Conservation (phyloP, 2,888 invertebrate genomes). For the Argyra leucocephala region DNA sequence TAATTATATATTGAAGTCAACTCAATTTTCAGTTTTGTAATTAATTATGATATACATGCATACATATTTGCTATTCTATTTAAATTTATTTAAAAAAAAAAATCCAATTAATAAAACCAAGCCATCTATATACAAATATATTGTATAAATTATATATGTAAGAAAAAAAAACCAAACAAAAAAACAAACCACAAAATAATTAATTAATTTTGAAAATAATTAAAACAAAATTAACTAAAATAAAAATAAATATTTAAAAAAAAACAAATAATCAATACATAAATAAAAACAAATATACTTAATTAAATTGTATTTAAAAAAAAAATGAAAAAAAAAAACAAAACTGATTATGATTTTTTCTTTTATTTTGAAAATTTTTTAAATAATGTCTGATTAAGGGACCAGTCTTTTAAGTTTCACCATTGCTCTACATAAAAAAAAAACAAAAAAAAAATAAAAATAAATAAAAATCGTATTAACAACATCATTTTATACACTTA, state of each 20-base stretch:
- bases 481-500: neutral
- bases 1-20: too few species aligned
- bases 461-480: neutral
- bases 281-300: neutral
- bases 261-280: neutral
- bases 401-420: conserved; percentile 46
- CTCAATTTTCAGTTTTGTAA: too few species aligned
- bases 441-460: neutral
- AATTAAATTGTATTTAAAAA: neutral
- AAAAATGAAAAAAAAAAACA: neutral
- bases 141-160: too few species aligned
- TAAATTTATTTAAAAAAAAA: too few species aligned
- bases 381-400: conserved; percentile 45
- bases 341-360: conserved; percentile 7
- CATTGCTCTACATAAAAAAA: conserved; percentile 36
- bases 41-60: too few species aligned
- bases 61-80: too few species aligned
- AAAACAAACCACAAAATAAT: too few species aligned
- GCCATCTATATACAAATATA: too few species aligned
- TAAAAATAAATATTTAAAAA: neutral
- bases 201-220: too few species aligned
- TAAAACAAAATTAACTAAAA: neutral
- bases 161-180: too few species aligned
- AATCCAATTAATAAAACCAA: too few species aligned
- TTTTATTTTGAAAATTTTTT: conserved; percentile 34